Conservation (phyloP, 2,113 vertebrate genomes). For the Panthera tigris region DNA sequence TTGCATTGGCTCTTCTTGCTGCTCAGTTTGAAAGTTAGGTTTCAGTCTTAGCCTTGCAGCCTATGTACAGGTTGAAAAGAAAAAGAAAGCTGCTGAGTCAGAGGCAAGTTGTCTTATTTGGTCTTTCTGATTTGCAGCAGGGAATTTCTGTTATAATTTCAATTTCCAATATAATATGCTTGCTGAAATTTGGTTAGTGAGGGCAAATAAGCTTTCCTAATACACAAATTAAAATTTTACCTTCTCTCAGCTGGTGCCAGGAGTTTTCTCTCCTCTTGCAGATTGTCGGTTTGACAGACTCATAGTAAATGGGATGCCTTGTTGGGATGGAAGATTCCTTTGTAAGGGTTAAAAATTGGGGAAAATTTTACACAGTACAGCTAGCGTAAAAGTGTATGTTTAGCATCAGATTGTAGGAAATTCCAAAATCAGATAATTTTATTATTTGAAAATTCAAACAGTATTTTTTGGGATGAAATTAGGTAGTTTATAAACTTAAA, state of each 20-base stretch:
- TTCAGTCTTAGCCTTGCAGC: constrained; percentile 14
- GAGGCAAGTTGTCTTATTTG: constrained; percentile 42
- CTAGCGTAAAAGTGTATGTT: not conserved
- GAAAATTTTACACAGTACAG: not conserved
- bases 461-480: not conserved
- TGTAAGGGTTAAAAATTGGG: not conserved
- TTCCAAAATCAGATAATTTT: constrained; percentile 43
- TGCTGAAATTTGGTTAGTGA: not conserved
- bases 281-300: not conserved
- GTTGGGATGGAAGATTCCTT: not conserved
- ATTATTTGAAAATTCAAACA: constrained; percentile 40
- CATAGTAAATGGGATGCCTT: not conserved
- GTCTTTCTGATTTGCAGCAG: constrained; percentile 49
- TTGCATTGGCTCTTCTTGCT: constrained; percentile 37
- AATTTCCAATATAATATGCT: constrained; percentile 21
- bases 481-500: not conserved
- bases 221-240: constrained; percentile 1
- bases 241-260: not conserved
- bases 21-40: constrained; percentile 47
- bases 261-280: not conserved
- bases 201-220: constrained; percentile 21
- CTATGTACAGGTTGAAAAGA: constrained; percentile 57
- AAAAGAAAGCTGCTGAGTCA: constrained; percentile 72
- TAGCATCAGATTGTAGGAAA: constrained; percentile 17
- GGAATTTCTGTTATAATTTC: not conserved